A percentile compares a stretch with the other conserved stretches of the same genome.
These are phyloP conservation scores for Eurytoma adleriae DNA, from an alignment of 2,888 invertebrate genomes.

Conservation along the genomic window DNA sequence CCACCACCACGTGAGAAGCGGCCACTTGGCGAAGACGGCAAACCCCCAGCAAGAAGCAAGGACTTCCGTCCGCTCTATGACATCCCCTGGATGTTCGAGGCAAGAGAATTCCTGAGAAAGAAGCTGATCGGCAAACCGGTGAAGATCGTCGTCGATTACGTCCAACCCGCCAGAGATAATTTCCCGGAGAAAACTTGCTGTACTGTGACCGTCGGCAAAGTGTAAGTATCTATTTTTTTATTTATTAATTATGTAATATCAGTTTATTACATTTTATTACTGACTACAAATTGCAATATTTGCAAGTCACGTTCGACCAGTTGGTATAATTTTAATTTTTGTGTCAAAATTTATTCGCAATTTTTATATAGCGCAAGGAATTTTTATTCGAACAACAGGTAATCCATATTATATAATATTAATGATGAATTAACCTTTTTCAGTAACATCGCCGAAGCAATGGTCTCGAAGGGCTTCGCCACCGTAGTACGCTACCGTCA, in stretches of 20 bases:
- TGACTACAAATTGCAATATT: too few species aligned
- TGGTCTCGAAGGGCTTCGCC: constrained; percentile 94
- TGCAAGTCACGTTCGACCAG: not conserved
- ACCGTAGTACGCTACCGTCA: constrained; percentile 95
- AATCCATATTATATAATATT: too few species aligned
- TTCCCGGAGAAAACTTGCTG: constrained; percentile 98
- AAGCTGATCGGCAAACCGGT: constrained; percentile 97
- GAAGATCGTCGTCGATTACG: constrained; percentile 94
- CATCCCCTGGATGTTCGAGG: constrained; percentile 99
- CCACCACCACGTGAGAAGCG: constrained; percentile 90
- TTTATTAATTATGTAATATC: too few species aligned
- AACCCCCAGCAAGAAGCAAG: constrained; percentile 83
- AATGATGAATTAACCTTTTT: constrained; percentile 55
- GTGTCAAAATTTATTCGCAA: not conserved
- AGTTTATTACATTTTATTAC: too few species aligned
- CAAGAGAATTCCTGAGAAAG: constrained; percentile 96
- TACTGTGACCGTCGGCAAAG: constrained; percentile 90
- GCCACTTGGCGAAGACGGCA: constrained; percentile 80
- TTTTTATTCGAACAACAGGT: not conserved
- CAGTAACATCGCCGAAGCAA: constrained; percentile 95
- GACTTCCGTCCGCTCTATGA: constrained; percentile 95
- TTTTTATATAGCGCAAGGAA: not conserved
- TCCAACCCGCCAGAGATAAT: constrained; percentile 94
- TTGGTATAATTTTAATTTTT: not conserved
- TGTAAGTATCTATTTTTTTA: constrained; percentile 77